Base-by-base conservation (phyloP, 2,888 invertebrate genomes). In the Chloroclysta siterata region DNA sequence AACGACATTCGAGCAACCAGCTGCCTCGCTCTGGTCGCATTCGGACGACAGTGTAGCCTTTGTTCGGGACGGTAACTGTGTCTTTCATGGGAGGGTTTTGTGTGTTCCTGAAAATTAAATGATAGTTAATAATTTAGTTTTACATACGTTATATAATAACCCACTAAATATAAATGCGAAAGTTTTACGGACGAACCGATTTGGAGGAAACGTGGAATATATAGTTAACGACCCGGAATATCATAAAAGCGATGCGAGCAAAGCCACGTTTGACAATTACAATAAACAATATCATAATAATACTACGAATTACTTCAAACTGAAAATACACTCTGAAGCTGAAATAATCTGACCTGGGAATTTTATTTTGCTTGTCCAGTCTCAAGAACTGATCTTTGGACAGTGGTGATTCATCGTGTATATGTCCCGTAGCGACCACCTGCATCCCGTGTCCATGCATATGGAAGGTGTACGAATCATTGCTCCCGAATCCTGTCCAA, bases 61-160 rank as follows among this genome's bases (percentile, higher is more conserved):
- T 95, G 70, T 95, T 95, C 0, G 95, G 95, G 0, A 95, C 94
- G 0, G 89, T 87, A 22, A 95, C 87, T 0, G 95, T 95, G 74
- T 96, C 95, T 73, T 95, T 95, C 11, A 86, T 73, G 0, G 94
- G 93, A 0, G 95, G 94, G 64, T 90, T 89, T 57, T 80, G 74
- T 0, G 92, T 73, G 72, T 94, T 95, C 64, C 95, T 93, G 80
- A 56, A 81, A 83, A 15, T 5, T 14, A 14, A 0, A 47, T 28
- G 17, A n/a, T 11, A 11, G 0, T 39, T 5, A n/a, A n/a, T n/a
- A n/a, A n/a, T n/a, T n/a, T n/a, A n/a, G n/a, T n/a, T n/a, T n/a
- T n/a, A n/a, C n/a, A n/a, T n/a, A n/a, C n/a, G n/a, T n/a, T n/a
- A n/a, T 8, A 33, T 33, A 33, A 1, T 5, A 33, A 33, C 33